Evolutionary conservation across 2,888 invertebrate genomes (phyloP).

Genomic region (Odontocolon sp.): DNA sequence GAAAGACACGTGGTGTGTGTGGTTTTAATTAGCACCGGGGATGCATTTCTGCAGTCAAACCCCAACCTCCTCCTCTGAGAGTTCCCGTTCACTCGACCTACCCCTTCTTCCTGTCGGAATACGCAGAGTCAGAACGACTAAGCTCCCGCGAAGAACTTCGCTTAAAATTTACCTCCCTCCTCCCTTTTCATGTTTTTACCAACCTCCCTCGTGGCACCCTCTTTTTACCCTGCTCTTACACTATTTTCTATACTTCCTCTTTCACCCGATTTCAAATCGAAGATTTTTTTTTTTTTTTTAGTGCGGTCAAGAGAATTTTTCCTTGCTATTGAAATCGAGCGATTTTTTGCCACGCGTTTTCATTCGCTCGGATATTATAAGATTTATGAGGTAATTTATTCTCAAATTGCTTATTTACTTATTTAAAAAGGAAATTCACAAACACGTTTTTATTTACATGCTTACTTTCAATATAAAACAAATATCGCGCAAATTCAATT

Average conservation of each 20-base stretch:
- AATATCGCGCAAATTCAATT: conserved; percentile 36
- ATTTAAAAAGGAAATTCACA: too few species aligned
- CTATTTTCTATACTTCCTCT: conserved; percentile 22
- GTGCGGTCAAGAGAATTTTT: too few species aligned
- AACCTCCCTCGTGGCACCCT: conserved; percentile 23
- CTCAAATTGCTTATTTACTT: too few species aligned
- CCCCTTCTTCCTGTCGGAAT: conserved; percentile 31
- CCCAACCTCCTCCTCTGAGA: conserved; percentile 14
- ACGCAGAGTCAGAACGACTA: conserved; percentile 56
- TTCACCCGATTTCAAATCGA: too few species aligned
- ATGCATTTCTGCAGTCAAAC: conserved; percentile 61
- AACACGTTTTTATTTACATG: too few species aligned
- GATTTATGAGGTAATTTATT: too few species aligned
- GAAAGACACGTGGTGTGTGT: conserved; percentile 76
- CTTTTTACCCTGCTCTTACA: conserved; percentile 2
- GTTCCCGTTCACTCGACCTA: background rate
- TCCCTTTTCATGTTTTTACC: background rate
- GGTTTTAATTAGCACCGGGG: conserved; percentile 75
- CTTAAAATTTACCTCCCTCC: conserved; percentile 68
- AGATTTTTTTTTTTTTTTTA: too few species aligned
- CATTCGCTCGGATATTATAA: too few species aligned
- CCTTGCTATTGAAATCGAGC: too few species aligned
- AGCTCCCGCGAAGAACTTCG: conserved; percentile 70
- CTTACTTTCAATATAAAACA: too few species aligned
- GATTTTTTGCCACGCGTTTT: too few species aligned